phyloP scores from a whole-genome alignment of 53 echinoderm and acorn worm genomes.

The Crossaster papposus region DNA sequence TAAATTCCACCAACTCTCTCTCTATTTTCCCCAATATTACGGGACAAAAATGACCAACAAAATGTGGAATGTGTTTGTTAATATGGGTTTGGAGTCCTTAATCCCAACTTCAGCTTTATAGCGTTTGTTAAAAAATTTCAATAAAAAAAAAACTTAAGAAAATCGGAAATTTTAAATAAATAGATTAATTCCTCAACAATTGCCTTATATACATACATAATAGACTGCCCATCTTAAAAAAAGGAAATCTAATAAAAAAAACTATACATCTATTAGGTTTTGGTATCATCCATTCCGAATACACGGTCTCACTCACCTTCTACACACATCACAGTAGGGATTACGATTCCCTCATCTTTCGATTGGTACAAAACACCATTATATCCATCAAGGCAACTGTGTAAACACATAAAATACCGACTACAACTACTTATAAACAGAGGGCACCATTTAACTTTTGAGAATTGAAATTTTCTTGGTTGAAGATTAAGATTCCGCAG shows the following conservation, averaged over 20 bases:
- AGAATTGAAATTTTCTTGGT: no score
- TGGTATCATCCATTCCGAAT: slow-evolving; percentile 6
- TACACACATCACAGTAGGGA: not conserved
- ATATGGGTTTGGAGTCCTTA: not conserved
- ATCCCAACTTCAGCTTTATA: not conserved
- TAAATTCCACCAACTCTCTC: no score
- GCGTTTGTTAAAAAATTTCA: slow-evolving; percentile 14
- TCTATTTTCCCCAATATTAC: not conserved
- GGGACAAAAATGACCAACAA: not conserved
- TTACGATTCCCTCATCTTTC: not conserved
- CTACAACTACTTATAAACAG: not conserved
- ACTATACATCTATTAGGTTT: slow-evolving; percentile 21
- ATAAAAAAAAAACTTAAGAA: slow-evolving; percentile 29
- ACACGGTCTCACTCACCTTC: not conserved
- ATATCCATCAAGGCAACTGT: slow-evolving; percentile 13
- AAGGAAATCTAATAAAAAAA: not conserved
- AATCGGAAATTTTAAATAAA: slow-evolving; percentile 39
- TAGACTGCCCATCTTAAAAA: slow-evolving; percentile 9
- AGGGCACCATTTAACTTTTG: no score
- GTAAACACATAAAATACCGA: not conserved
- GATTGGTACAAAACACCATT: not conserved
- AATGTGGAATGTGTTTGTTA: slow-evolving; percentile 19
- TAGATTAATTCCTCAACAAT: slow-evolving; percentile 41
- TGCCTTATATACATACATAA: slow-evolving; percentile 54
- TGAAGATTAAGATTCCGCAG: no score